These are phyloP conservation scores for Mustela erminea DNA, from an alignment of 2,797 vertebrate species.

Conservation along the genomic window DNA sequence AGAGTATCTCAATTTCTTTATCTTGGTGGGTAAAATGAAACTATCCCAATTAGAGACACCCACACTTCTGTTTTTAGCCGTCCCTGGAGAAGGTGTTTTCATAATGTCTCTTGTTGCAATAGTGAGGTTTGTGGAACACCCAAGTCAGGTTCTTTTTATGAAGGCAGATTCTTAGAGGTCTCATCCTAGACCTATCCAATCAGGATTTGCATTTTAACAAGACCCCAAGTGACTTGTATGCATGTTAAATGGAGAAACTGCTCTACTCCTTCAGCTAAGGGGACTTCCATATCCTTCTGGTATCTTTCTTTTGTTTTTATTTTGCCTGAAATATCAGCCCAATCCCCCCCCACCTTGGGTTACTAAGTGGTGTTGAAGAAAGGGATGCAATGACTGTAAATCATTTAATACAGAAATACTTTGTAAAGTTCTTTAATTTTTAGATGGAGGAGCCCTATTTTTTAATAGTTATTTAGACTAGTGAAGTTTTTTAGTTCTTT, in stretches of 20 bases:
- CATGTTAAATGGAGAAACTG: not conserved
- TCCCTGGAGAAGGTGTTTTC: not conserved
- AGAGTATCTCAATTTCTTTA: conserved; percentile 23
- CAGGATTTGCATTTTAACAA: conserved; percentile 22
- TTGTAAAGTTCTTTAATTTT: conserved; percentile 24
- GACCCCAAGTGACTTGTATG: not conserved
- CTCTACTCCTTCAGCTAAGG: conserved; percentile 4
- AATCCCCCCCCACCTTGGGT: not conserved
- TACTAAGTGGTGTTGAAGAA: conserved; percentile 13
- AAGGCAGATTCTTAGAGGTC: not conserved
- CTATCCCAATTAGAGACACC: not conserved
- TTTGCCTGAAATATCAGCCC: not conserved
- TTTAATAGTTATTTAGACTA: not conserved
- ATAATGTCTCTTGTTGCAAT: not conserved
- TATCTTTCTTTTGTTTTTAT: not conserved
- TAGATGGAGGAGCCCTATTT: not conserved
- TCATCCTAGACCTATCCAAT: not conserved
- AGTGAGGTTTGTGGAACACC: not conserved
- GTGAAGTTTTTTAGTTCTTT: not conserved
- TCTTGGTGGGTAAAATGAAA: conserved; percentile 6
- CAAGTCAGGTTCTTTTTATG: not conserved
- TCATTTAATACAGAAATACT: conserved; percentile 23
- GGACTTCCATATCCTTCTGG: not conserved
- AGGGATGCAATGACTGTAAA: not conserved
- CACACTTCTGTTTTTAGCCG: not conserved